Conservation (phyloP, 1,140 invertebrate genomes). For the Manduca sexta region DNA sequence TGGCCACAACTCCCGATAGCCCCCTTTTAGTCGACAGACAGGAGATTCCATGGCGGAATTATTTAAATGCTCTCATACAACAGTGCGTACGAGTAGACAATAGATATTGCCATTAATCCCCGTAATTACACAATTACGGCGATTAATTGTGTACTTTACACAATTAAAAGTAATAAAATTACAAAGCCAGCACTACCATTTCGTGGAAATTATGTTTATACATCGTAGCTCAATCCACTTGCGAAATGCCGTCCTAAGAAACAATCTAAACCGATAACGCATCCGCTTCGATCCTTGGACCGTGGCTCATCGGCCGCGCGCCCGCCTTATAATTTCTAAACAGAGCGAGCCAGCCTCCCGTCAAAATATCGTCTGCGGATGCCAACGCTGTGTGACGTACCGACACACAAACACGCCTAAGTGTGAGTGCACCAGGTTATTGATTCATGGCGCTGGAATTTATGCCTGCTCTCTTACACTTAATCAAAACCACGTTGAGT, state of each 20-base stretch:
- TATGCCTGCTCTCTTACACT: slow-evolving; percentile 60
- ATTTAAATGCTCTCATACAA: no score
- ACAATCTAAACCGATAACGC: not conserved
- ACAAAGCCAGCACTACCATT: not conserved
- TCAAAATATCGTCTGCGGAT: slow-evolving; percentile 65
- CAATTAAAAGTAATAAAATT: not conserved
- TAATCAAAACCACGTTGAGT: slow-evolving; percentile 53
- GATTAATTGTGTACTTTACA: not conserved
- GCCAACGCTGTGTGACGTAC: slow-evolving; percentile 46
- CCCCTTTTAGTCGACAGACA: no score
- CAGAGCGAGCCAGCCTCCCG: slow-evolving; percentile 42
- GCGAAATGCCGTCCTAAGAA: no score
- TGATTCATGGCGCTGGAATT: slow-evolving; percentile 64
- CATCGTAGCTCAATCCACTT: not conserved
- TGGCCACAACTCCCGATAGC: no score
- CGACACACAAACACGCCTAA: slow-evolving; percentile 30
- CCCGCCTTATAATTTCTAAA: slow-evolving; percentile 49
- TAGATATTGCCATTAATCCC: no score
- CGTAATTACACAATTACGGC: not conserved
- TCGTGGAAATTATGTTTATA: not conserved
- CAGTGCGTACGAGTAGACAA: no score
- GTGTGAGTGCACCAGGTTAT: slow-evolving; percentile 64
- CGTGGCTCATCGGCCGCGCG: not conserved
- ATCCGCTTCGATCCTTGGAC: not conserved
- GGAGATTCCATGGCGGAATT: no score